These are phyloP conservation scores for Hycleus cichorii DNA, from an alignment of 1,140 invertebrate species.

Conservation along the genomic window DNA sequence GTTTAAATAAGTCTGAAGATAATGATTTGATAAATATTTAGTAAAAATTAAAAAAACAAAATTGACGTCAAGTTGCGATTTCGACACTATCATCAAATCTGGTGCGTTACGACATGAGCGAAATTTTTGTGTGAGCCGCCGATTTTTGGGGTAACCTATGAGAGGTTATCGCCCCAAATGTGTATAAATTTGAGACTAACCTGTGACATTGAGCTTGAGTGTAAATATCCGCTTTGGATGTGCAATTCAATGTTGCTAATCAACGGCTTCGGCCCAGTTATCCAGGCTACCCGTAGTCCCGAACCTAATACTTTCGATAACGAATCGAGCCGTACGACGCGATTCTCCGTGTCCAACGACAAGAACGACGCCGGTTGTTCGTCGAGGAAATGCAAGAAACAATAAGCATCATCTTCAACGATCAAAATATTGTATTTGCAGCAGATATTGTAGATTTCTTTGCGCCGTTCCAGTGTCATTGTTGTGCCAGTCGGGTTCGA, in stretches of 20 bases:
- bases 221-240: slow-evolving; percentile 64
- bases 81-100: too few species aligned
- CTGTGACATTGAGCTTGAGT: slow-evolving; percentile 67
- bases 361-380: slow-evolving; percentile 59
- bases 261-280: slow-evolving; percentile 59
- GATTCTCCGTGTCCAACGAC: slow-evolving; percentile 66
- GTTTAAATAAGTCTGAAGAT: not conserved
- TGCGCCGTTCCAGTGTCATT: slow-evolving; percentile 55
- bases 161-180: not conserved
- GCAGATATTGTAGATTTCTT: slow-evolving; percentile 66
- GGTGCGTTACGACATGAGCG: not conserved
- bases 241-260: slow-evolving; percentile 58
- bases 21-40: not conserved
- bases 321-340: slow-evolving; percentile 71
- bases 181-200: slow-evolving; percentile 13
- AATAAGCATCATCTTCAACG: slow-evolving; percentile 73
- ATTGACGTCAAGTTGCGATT: not conserved
- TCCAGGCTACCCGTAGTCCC: slow-evolving; percentile 61
- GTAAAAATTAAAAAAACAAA: not conserved
- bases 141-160: not conserved
- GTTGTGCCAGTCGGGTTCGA: slow-evolving; percentile 65
- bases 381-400: slow-evolving; percentile 63
- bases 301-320: slow-evolving; percentile 72
- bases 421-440: slow-evolving; percentile 71
- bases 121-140: not conserved